These are phyloP conservation scores for Anastatus disparis DNA, from an alignment of 1,140 invertebrate genomes.

Conservation along the genomic window DNA sequence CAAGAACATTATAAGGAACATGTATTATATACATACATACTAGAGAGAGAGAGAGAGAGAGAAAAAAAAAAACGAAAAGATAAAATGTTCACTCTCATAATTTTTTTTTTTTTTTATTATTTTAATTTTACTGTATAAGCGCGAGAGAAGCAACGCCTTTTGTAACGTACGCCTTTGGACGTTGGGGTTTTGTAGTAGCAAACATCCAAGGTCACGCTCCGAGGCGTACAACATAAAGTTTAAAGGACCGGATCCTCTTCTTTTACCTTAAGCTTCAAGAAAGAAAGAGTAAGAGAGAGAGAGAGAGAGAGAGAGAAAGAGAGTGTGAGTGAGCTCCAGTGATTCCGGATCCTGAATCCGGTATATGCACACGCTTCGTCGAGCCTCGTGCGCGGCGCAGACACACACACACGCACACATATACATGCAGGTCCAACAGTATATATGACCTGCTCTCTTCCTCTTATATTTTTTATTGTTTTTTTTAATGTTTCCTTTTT, in stretches of 20 bases:
- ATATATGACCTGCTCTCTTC: neutral
- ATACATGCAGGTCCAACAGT: too few relatives aligned
- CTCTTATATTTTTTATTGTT: neutral
- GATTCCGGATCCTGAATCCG: constrained; percentile 33
- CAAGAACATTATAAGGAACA: neutral
- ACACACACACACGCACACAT: too few relatives aligned
- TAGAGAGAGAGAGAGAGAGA: neutral
- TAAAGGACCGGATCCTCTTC: constrained; percentile 31
- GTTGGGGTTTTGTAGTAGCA: constrained; percentile 19
- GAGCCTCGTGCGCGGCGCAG: too few relatives aligned
- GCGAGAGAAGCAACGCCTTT: too few relatives aligned
- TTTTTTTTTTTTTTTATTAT: too few relatives aligned
- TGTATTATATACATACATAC: too few relatives aligned
- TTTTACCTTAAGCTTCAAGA: too few relatives aligned
- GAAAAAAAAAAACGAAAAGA: neutral
- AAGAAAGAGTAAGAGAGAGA: too few relatives aligned
- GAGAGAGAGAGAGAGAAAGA: too few relatives aligned
- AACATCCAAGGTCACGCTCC: constrained; percentile 38
- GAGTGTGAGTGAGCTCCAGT: too few relatives aligned
- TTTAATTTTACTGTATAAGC: too few relatives aligned
- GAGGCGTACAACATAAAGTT: constrained; percentile 23
- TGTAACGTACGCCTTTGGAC: constrained; percentile 24
- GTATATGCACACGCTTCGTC: constrained; percentile 3
- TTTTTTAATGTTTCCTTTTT: neutral
- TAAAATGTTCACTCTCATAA: too few relatives aligned